phyloP scores from a whole-genome alignment of 23 tunicate species.

The Diplosoma virens region DNA sequence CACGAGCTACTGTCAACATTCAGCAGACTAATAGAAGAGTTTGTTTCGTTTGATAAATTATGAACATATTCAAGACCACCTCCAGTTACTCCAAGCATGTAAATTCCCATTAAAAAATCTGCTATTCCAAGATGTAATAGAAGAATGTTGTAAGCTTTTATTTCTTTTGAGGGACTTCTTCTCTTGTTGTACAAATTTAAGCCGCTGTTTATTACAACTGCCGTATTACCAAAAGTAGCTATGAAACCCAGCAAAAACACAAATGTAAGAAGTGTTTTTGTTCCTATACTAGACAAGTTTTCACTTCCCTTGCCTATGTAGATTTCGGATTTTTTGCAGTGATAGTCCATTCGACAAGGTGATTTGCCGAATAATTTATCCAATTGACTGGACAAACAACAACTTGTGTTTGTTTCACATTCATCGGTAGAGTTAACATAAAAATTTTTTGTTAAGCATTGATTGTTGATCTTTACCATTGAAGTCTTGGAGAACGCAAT shows the following conservation, averaged over 20 bases:
- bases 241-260: background rate
- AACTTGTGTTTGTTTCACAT: background rate
- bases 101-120: constrained; percentile 13
- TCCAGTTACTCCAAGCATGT: background rate
- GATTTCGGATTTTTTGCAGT: background rate
- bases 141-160: background rate
- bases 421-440: background rate
- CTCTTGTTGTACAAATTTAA: background rate
- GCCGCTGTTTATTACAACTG: background rate
- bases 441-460: background rate
- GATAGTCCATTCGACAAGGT: constrained; percentile 15
- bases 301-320: background rate
- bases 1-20: background rate
- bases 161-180: background rate
- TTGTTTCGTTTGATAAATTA: too few species aligned
- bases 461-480: too few species aligned
- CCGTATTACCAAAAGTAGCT: background rate
- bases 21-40: too few species aligned
- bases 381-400: background rate
- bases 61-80: background rate
- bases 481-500: background rate
- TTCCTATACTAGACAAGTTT: background rate
- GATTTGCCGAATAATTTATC: background rate
- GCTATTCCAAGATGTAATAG: constrained; percentile 2
- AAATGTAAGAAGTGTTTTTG: background rate